Evolutionary conservation across 2,113 vertebrate genomes (phyloP).

Genomic region (Chaetodon trifascialis): DNA sequence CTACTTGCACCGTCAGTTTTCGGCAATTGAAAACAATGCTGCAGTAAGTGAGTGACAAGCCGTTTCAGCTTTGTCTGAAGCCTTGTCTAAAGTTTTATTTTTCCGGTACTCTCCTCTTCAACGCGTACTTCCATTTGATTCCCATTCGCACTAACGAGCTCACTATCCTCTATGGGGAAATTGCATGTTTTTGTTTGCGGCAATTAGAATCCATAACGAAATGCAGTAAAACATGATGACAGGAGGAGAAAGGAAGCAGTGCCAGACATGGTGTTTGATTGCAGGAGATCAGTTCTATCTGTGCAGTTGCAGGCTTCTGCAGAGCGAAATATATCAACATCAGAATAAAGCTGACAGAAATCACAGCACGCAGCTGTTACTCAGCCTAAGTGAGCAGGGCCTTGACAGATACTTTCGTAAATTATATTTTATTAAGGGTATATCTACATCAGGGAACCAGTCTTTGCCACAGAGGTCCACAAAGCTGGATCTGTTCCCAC

Average conservation of each 20-base stretch:
- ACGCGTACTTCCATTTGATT: background rate
- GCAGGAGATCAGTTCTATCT: background rate
- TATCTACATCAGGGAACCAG: background rate
- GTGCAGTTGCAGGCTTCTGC: background rate
- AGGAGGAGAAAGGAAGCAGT: background rate
- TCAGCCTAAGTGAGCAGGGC: background rate
- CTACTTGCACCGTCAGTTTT: background rate
- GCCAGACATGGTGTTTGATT: background rate
- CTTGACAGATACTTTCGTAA: background rate
- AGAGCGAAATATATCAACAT: background rate
- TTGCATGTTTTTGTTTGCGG: conserved; percentile 12
- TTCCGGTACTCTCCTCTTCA: background rate
- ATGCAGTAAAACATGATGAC: conserved; percentile 24
- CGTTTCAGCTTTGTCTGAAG: background rate
- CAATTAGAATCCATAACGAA: conserved; percentile 19
- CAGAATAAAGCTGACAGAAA: background rate
- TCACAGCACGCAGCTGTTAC: background rate
- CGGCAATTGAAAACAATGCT: background rate
- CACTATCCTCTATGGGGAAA: background rate
- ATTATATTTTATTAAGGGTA: background rate
- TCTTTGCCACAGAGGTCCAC: background rate
- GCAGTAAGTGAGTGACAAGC: background rate
- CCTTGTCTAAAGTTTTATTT: background rate
- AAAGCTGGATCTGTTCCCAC: background rate
- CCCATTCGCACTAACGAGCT: conserved; percentile 7